Conservation (phyloP, 2,113 vertebrate genomes). For the Chaenocephalus aceratus region DNA sequence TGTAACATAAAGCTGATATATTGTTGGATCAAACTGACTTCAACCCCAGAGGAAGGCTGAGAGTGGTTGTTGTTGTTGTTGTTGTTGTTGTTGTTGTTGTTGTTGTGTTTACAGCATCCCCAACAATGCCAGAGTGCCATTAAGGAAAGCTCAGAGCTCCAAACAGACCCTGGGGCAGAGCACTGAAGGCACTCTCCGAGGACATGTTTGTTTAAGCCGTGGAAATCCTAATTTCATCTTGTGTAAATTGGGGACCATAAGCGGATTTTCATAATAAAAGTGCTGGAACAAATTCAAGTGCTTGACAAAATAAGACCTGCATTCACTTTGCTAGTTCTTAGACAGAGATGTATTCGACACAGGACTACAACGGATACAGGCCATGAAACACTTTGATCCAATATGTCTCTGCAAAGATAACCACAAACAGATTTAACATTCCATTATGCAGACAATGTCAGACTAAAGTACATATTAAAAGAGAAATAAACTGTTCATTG, state of each 20-base stretch:
- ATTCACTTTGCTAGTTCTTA: not conserved
- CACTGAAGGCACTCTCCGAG: slow-evolving; percentile 26
- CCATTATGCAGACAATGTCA: too few species aligned
- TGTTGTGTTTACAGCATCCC: slow-evolving; percentile 33
- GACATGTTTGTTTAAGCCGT: slow-evolving; percentile 51
- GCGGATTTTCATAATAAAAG: slow-evolving; percentile 1
- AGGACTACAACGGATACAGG: not conserved
- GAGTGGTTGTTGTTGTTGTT: slow-evolving; percentile 15
- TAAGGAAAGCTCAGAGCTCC: slow-evolving; percentile 47
- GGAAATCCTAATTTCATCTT: slow-evolving; percentile 40
- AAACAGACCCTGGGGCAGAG: slow-evolving; percentile 49
- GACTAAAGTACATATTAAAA: too few species aligned
- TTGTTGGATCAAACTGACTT: slow-evolving; percentile 24
- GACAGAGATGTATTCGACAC: too few species aligned
- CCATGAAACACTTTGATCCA: not conserved
- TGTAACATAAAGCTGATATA: slow-evolving; percentile 39
- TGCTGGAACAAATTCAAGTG: not conserved
- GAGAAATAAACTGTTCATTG: too few species aligned
- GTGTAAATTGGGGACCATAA: slow-evolving; percentile 22
- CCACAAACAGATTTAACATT: too few species aligned
- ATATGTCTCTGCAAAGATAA: not conserved
- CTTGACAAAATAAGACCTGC: not conserved
- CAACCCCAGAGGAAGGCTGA: slow-evolving; percentile 22
- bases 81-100: slow-evolving; percentile 19
- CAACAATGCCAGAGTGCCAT: slow-evolving; percentile 45